Evolutionary conservation across 2,113 vertebrate species (phyloP).

Genomic region (Pithys albifrons): DNA sequence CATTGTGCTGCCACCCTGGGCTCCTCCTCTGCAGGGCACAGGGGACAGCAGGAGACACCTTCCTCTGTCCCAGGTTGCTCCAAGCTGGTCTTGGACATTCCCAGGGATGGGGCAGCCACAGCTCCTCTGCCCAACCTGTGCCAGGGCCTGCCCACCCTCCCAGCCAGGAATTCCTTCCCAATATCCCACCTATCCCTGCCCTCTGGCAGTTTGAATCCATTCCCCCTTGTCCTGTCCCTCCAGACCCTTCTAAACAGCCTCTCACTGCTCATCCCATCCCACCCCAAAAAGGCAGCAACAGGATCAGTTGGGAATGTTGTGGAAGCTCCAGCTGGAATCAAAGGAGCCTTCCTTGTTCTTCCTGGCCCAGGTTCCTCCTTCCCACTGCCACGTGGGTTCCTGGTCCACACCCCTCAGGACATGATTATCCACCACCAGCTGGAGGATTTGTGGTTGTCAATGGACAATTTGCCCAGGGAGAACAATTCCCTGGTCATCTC

Average conservation of each 20-base stretch:
- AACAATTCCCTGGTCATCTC: background rate
- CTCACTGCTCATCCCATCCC: background rate
- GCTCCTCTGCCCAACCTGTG: background rate
- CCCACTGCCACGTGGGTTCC: background rate
- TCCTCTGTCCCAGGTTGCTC: rapidly evolving
- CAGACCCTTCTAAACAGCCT: background rate
- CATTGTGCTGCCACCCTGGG: too few relatives aligned
- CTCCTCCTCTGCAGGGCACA: too few relatives aligned
- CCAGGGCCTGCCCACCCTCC: background rate
- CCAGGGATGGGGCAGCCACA: background rate
- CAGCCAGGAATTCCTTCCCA: background rate
- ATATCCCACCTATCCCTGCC: background rate
- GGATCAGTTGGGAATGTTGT: background rate
- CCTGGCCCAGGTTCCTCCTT: background rate
- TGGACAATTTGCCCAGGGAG: background rate
- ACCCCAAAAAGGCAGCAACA: background rate
- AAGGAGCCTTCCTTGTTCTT: background rate
- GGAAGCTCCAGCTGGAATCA: background rate
- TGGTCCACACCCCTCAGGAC: background rate
- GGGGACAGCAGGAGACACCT: background rate
- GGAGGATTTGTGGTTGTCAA: rapidly evolving
- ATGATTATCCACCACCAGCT: background rate
- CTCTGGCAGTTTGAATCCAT: background rate
- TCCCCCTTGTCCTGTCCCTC: background rate
- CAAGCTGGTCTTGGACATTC: rapidly evolving